A percentile compares a stretch with the other conserved stretches of the same genome.
Conservation (phyloP, 1,140 invertebrate genomes). For the Aphelenchoides avenae region DNA sequence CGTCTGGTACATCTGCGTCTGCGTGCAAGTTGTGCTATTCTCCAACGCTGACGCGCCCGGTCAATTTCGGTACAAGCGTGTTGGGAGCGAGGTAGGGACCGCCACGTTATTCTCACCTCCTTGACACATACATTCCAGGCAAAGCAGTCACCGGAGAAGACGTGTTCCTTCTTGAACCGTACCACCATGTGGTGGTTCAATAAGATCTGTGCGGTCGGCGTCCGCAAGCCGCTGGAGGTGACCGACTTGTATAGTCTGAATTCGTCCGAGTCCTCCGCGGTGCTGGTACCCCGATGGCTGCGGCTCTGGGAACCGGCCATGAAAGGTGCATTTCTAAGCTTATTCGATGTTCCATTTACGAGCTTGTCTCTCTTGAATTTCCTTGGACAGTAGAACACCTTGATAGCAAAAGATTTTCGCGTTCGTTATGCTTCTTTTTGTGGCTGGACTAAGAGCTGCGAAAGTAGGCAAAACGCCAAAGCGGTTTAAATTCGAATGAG, state of each 20-base stretch:
- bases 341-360: conserved; percentile 10
- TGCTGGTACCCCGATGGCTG: conserved; percentile 44
- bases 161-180: conserved; percentile 50
- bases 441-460: too few relatives aligned
- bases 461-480: too few relatives aligned
- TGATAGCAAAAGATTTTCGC: too few relatives aligned
- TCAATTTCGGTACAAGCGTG: conserved; percentile 17
- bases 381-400: too few relatives aligned
- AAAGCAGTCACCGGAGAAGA: conserved; percentile 47
- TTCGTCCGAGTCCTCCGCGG: conserved; percentile 30
- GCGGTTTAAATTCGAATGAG: too few relatives aligned
- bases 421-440: too few relatives aligned
- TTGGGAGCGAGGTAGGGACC: background rate
- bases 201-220: conserved; percentile 39
- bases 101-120: background rate
- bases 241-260: conserved; percentile 54
- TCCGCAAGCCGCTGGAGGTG: conserved; percentile 47
- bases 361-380: too few relatives aligned
- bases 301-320: conserved; percentile 46
- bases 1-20: conserved; percentile 40
- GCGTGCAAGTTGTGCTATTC: conserved; percentile 37
- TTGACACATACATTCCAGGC: conserved; percentile 16
- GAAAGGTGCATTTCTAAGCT: conserved; percentile 24
- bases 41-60: conserved; percentile 36
- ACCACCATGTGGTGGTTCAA: conserved; percentile 59